Conservation (phyloP, 1,140 invertebrate genomes). For the Acromyrmex charruanus region DNA sequence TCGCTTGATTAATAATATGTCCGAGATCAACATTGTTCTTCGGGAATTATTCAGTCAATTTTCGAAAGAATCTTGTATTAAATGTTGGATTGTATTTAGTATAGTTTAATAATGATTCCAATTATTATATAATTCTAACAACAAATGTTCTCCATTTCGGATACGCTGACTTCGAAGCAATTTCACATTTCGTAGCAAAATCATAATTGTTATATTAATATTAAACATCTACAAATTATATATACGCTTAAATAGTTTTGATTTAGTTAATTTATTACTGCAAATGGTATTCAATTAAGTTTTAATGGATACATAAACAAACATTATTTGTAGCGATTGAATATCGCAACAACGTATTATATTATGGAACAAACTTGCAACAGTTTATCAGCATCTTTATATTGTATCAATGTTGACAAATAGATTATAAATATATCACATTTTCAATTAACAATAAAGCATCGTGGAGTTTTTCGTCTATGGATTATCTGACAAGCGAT, state of each 20-base stretch:
- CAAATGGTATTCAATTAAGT: constrained; percentile 8
- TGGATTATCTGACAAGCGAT: no score
- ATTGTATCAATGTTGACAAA: not conserved
- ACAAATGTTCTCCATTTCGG: not conserved
- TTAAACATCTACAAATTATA: constrained; percentile 35
- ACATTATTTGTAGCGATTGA: not conserved
- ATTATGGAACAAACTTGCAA: not conserved
- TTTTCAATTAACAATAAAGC: not conserved
- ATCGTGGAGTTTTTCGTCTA: no score
- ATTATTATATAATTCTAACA: not conserved
- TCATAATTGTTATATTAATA: constrained; percentile 6
- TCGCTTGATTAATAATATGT: constrained; percentile 9
- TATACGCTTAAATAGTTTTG: not conserved
- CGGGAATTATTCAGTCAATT: not conserved
- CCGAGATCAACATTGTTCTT: not conserved
- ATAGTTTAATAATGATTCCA: not conserved
- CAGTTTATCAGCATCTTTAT: not conserved
- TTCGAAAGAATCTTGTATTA: not conserved
- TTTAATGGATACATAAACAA: not conserved
- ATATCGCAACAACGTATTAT: not conserved
- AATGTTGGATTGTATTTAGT: not conserved
- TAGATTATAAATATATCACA: constrained; percentile 5
- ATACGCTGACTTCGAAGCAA: constrained; percentile 3
- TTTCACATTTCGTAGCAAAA: constrained; percentile 17
- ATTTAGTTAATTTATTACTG: constrained; percentile 29